Base-by-base conservation (phyloP, 2,113 vertebrate species). In the Malurus elegans region DNA sequence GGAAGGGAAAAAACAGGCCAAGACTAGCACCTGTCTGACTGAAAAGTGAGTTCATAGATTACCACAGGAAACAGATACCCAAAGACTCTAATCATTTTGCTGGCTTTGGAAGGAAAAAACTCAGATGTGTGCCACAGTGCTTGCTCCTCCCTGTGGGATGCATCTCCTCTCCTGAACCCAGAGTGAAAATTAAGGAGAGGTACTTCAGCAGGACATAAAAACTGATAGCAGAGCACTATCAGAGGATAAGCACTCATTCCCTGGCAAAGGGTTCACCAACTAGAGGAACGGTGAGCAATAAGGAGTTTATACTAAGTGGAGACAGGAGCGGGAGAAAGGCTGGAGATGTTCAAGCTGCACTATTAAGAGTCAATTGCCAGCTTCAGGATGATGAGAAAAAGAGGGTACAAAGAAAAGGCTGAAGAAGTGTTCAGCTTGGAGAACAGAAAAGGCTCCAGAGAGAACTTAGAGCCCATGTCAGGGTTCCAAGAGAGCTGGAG, bases 201-300 rank as follows among this genome's bases (percentile, higher is more conserved):
- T 17, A 6, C 5, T 70, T 51, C 47, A 1, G 3, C 9, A 65
- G 40, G 31, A 62, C 16, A 10, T 4, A 17, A 18, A 81, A 53
- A 56, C 10, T 34, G 5, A 70, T 0, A 34, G 70, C 45, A 71
- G 8, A 76, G 45, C 3, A 3, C 15, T 26, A 34, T 31, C 34
- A 81, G 47, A 57, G 2, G 2, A 54, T 0, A 0, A 67, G 18
- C 19, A 4, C 48, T 75, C 32, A 7, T 29, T 45, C 38, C n/a
- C 38, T 58, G 32, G 51, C 32, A 71, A 83, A 79, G 21, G 20
- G 57, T 25, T 82, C 7, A 2, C 56, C 45, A 86, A 5, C 12
- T 69, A 47, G 14, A 69, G 21, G 18, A 14, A 65, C 73, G 31
- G 26, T 29, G 18, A 93, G 61, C 56, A 57, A 21, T 11, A 69